Conservation (phyloP, 2,113 vertebrate species). For the Microtus oregoni region DNA sequence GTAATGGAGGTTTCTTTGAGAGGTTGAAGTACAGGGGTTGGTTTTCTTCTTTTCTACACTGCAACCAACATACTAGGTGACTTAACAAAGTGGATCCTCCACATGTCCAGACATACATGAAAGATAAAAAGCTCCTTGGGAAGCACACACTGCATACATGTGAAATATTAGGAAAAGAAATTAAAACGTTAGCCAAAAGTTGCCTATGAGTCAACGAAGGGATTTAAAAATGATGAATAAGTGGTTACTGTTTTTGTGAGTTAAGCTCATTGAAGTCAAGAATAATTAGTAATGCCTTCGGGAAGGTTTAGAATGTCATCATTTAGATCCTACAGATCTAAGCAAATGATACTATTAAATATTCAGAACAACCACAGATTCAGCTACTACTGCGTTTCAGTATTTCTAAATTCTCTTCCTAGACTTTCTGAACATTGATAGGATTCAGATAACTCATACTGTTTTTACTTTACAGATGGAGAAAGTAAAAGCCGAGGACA, state of each 20-base stretch:
- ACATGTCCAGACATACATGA: background rate
- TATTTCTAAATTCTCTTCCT: constrained; percentile 15
- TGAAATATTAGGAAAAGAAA: constrained; percentile 43
- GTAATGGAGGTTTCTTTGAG: constrained; percentile 24
- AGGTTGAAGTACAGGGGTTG: background rate
- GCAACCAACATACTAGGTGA: background rate
- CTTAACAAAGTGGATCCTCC: constrained; percentile 19
- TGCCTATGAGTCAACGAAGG: constrained; percentile 49
- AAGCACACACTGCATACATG: background rate
- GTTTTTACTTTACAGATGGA: background rate
- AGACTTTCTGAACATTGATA: background rate
- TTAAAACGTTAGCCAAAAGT: constrained; percentile 61
- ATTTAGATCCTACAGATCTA: background rate
- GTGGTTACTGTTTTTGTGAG: constrained; percentile 51
- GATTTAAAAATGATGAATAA: constrained; percentile 58
- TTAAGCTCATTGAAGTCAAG: constrained; percentile 41
- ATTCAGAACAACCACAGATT: background rate
- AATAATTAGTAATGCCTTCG: constrained; percentile 56
- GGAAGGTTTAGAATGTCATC: constrained; percentile 14
- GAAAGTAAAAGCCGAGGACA: background rate
- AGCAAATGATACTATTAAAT: background rate
- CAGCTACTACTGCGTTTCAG: background rate
- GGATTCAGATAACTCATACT: background rate
- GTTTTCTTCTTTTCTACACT: background rate
- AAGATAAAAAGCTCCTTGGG: background rate